phyloP scores from a whole-genome alignment of 1,140 invertebrate genomes.

The Pseudomyrmex sp. region DNA sequence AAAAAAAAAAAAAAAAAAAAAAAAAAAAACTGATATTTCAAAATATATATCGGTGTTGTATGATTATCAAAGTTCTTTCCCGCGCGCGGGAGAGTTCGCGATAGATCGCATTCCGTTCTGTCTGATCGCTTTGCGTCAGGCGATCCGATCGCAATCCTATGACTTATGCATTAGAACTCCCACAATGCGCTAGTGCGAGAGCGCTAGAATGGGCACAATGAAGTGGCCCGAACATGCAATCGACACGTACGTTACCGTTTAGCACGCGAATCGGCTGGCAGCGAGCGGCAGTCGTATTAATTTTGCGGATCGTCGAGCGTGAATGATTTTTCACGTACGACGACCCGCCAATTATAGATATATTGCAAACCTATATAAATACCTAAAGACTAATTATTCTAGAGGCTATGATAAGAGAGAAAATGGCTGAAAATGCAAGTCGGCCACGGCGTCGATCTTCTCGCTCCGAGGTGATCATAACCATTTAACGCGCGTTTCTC shows the following conservation, averaged over 20 bases:
- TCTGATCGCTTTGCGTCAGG: constrained; percentile 27
- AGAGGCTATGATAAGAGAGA: constrained; percentile 65
- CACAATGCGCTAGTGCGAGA: constrained; percentile 12
- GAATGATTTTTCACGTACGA: constrained; percentile 44
- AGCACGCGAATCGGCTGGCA: constrained; percentile 60
- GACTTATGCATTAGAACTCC: background rate
- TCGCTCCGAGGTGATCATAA: background rate
- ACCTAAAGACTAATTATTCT: constrained; percentile 72
- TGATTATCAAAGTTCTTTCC: background rate
- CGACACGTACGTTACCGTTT: constrained; percentile 23
- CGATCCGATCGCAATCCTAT: constrained; percentile 22
- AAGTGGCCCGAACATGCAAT: constrained; percentile 32
- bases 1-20: constrained; percentile 32
- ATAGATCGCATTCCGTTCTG: constrained; percentile 36
- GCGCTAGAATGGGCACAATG: constrained; percentile 8
- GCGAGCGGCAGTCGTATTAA: constrained; percentile 62
- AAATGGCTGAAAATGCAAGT: constrained; percentile 45
- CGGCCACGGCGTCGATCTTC: constrained; percentile 35
- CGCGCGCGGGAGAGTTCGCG: background rate
- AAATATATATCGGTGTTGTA: background rate
- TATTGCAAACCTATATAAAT: constrained; percentile 63
- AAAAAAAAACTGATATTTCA: background rate
- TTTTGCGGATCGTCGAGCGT: constrained; percentile 52
- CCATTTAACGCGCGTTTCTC: background rate
- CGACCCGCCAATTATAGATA: constrained; percentile 30